Percentiles rank a stretch among this genome's conserved stretches.
These are phyloP conservation scores for Threskiornis aethiopicus DNA, from an alignment of 2,797 vertebrate genomes.

Conservation along the genomic window DNA sequence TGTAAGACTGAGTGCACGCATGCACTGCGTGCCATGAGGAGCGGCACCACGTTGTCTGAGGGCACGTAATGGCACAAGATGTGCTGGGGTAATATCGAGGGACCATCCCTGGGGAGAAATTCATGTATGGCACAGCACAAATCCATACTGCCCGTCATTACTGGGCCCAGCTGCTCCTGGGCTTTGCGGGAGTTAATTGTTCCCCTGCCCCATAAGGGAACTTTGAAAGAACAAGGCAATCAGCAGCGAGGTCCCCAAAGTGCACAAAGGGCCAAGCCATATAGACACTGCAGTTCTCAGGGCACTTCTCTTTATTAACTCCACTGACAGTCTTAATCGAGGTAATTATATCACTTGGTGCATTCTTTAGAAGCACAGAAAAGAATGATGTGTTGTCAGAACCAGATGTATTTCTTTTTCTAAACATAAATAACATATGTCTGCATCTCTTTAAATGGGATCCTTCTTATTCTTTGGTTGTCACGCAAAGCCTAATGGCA, in stretches of 20 bases:
- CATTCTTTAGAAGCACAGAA: neutral
- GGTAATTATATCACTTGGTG: neutral
- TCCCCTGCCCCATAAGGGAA: neutral
- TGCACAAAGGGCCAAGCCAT: neutral
- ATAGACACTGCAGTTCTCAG: neutral
- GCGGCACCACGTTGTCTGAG: neutral
- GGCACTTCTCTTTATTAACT: neutral
- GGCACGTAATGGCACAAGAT: neutral
- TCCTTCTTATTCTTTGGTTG: neutral
- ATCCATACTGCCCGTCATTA: neutral
- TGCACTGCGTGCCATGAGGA: accelerated
- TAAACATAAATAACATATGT: neutral
- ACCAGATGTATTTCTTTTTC: neutral
- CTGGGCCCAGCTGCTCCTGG: neutral
- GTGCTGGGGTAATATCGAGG: neutral
- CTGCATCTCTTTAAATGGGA: neutral
- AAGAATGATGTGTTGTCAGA: neutral
- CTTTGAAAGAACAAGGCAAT: neutral
- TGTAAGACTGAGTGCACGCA: accelerated
- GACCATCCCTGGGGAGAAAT: neutral
- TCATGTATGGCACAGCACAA: neutral
- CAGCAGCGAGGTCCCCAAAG: neutral
- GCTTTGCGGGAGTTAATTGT: neutral
- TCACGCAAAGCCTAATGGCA: neutral
- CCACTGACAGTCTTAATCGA: neutral